phyloP scores from a whole-genome alignment of 2,113 vertebrate species.

The Silurus asotus region DNA sequence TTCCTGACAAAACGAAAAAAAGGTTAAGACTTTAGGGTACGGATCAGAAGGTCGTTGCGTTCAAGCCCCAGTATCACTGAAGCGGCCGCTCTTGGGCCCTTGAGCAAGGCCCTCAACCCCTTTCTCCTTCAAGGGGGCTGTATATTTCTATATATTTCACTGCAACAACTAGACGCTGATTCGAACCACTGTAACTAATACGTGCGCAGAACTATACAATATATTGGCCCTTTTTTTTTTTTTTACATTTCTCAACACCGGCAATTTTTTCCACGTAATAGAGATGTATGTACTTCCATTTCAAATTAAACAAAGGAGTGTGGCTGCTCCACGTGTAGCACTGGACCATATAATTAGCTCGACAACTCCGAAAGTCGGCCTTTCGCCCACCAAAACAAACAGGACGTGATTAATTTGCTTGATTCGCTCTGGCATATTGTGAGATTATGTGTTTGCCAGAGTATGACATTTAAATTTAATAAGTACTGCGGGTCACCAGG shows the following conservation, averaged over 20 bases:
- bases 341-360: conserved; percentile 34
- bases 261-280: not conserved
- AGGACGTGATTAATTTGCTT: conserved; percentile 56
- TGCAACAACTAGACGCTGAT: too few species aligned
- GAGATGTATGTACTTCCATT: not conserved
- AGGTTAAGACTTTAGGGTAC: too few species aligned
- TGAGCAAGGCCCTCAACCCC: too few species aligned
- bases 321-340: not conserved
- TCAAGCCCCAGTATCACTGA: too few species aligned
- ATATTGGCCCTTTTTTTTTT: not conserved
- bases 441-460: conserved; percentile 52
- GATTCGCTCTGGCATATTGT: conserved; percentile 49
- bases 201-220: too few species aligned
- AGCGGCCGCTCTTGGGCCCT: too few species aligned
- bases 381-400: conserved; percentile 32
- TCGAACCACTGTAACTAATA: too few species aligned
- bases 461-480: conserved; percentile 60
- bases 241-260: not conserved
- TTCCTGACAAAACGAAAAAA: too few species aligned
- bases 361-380: not conserved
- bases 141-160: too few species aligned
- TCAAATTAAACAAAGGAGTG: not conserved
- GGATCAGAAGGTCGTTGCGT: too few species aligned
- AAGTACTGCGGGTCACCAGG: conserved; percentile 60
- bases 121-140: too few species aligned